phyloP scores from a whole-genome alignment of 2,113 vertebrate species.

The Catharus minimus region DNA sequence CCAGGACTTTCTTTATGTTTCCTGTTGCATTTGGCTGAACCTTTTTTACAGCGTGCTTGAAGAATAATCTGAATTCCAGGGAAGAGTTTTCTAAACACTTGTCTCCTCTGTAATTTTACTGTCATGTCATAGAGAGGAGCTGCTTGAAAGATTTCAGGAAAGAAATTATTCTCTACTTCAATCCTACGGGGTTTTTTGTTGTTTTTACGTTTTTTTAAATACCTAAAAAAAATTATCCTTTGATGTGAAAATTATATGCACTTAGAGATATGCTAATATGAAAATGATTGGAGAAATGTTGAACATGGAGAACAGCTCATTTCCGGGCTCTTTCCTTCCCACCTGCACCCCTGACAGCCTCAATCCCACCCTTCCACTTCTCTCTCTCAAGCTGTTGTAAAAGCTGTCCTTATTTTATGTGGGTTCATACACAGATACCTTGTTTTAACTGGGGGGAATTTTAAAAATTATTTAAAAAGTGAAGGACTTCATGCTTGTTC shows the following conservation, averaged over 20 bases:
- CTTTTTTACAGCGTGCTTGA: not conserved
- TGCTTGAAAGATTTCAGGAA: slow-evolving; percentile 69
- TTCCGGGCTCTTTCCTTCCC: not conserved
- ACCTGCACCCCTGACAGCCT: slow-evolving; percentile 19
- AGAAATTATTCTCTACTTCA: slow-evolving; percentile 72
- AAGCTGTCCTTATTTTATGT: not conserved
- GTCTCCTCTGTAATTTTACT: slow-evolving; percentile 76
- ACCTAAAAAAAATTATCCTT: slow-evolving; percentile 67
- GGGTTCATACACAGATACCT: not conserved
- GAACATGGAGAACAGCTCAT: slow-evolving; percentile 45
- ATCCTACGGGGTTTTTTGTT: not conserved
- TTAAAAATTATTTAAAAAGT: not conserved
- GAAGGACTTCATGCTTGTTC: accelerated
- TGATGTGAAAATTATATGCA: slow-evolving; percentile 80
- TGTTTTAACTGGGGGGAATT: accelerated
- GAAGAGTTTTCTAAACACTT: slow-evolving; percentile 53
- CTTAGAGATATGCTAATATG: slow-evolving; percentile 75
- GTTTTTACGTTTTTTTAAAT: not conserved
- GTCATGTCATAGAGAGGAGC: slow-evolving; percentile 67
- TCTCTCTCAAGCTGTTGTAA: not conserved
- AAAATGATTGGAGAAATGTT: slow-evolving; percentile 61
- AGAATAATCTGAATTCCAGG: slow-evolving; percentile 62
- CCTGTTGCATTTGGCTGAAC: not conserved
- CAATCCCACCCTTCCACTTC: not conserved
- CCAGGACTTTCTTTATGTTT: not conserved